phyloP scores from a whole-genome alignment of 2,888 invertebrate species.

The Drosophila bunnanda region DNA sequence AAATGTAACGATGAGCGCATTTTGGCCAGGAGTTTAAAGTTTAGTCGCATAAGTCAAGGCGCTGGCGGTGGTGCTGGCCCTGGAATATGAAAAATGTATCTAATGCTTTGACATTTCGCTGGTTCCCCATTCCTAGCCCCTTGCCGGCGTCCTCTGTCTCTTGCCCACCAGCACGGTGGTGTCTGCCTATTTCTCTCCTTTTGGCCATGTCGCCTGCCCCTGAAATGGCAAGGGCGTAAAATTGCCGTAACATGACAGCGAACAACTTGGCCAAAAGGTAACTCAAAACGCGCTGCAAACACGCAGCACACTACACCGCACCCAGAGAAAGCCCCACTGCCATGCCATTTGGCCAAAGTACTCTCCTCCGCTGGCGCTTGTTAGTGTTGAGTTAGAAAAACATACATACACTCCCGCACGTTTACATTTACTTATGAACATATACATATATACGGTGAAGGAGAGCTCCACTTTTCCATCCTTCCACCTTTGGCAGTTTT shows the following conservation, averaged over 20 bases:
- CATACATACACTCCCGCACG: conserved; percentile 23
- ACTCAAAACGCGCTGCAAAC: conserved; percentile 70
- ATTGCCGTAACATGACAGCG: conserved; percentile 78
- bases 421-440: conserved; percentile 35
- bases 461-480: conserved; percentile 3
- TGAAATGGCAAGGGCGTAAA: conserved; percentile 76
- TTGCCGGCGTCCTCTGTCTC: conserved; percentile 9
- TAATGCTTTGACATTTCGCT: conserved; percentile 44
- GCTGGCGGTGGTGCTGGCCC: conserved; percentile 17
- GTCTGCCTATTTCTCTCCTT: conserved; percentile 21
- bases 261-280: conserved; percentile 74
- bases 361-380: conserved; percentile 55
- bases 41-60: conserved; percentile 63
- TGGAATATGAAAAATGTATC: conserved; percentile 39
- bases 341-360: conserved; percentile 71
- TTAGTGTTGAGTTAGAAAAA: conserved; percentile 66
- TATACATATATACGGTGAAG: conserved; percentile 17
- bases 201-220: conserved; percentile 50
- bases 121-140: background rate
- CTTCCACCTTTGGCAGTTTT: conserved; percentile 57
- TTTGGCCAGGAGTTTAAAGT: conserved; percentile 51
- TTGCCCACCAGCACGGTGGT: background rate
- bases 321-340: conserved; percentile 35
- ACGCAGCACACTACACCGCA: conserved; percentile 56
- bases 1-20: conserved; percentile 57